Evolutionary conservation across 2,113 vertebrate species (phyloP).

Genomic region (Sclerurus mexicanus): DNA sequence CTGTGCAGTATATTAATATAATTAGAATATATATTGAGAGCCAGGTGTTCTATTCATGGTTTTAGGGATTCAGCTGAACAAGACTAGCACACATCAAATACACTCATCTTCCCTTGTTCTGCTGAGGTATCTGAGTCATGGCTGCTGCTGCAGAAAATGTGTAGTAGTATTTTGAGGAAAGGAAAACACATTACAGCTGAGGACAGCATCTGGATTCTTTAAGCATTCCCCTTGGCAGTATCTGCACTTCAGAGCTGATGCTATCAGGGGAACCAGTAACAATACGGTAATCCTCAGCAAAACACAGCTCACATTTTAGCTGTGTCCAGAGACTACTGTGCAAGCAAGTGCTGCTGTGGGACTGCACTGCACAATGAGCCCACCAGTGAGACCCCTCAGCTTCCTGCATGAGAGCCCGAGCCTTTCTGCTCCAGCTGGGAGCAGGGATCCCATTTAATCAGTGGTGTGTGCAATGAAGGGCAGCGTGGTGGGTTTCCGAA

Average conservation of each 20-base stretch:
- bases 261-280: neutral
- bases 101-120: neutral
- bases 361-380: fast-evolving
- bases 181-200: neutral
- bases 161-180: neutral
- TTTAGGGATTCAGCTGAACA: neutral
- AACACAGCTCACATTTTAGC: neutral
- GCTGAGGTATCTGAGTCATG: neutral
- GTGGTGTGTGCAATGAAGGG: neutral
- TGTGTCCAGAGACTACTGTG: neutral
- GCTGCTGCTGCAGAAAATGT: neutral
- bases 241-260: neutral
- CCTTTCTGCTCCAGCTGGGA: neutral
- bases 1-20: neutral
- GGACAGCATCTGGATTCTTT: neutral
- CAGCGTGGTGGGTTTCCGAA: neutral
- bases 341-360: neutral
- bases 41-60: neutral
- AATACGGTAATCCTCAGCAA: conserved; percentile 18
- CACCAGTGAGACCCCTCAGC: neutral
- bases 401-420: neutral
- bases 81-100: neutral
- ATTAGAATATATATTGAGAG: neutral
- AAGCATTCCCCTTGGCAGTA: neutral
- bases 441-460: neutral